A percentile compares a stretch with the other conserved stretches of the same genome.
These are phyloP conservation scores for Apis mellifera DNA, from an alignment of 1,140 invertebrate species.

Conservation along the genomic window DNA sequence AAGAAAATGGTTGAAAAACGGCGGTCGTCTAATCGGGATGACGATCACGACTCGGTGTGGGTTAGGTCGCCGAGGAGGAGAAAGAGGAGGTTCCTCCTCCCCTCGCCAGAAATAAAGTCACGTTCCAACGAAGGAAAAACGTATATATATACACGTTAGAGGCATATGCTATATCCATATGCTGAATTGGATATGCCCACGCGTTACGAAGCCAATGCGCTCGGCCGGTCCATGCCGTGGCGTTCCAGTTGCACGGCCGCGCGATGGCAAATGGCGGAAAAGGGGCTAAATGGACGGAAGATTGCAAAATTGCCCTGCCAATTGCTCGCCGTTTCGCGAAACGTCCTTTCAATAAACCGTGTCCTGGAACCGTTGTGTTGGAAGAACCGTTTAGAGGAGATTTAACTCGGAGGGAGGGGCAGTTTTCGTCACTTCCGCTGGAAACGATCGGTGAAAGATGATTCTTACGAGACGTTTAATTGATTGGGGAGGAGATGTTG, in stretches of 20 bases:
- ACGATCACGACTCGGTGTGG: slow-evolving; percentile 19
- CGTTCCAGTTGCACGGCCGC: slow-evolving; percentile 4
- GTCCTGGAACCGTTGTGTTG: neutral
- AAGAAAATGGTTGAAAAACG: neutral
- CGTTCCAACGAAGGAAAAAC: slow-evolving; percentile 30
- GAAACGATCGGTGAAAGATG: too few relatives aligned
- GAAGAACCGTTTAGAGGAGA: too few relatives aligned
- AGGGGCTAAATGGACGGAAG: slow-evolving; percentile 1
- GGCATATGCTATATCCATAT: slow-evolving; percentile 2
- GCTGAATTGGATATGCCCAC: slow-evolving; percentile 40
- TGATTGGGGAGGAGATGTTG: too few relatives aligned
- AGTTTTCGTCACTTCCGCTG: too few relatives aligned
- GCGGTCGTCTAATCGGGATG: slow-evolving; percentile 7
- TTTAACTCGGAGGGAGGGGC: too few relatives aligned
- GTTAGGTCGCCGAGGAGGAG: neutral
- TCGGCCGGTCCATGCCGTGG: neutral
- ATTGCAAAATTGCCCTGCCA: slow-evolving; percentile 17
- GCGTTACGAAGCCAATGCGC: slow-evolving; percentile 5
- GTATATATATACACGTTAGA: slow-evolving; percentile 24
- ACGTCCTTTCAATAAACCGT: slow-evolving; percentile 25
- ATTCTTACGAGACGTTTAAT: too few relatives aligned
- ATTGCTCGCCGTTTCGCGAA: slow-evolving; percentile 19
- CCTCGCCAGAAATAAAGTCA: slow-evolving; percentile 41
- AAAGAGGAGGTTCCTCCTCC: neutral
- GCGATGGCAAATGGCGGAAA: neutral